phyloP scores from a whole-genome alignment of 2,797 vertebrate species.

The Basileuterus tristriatus region DNA sequence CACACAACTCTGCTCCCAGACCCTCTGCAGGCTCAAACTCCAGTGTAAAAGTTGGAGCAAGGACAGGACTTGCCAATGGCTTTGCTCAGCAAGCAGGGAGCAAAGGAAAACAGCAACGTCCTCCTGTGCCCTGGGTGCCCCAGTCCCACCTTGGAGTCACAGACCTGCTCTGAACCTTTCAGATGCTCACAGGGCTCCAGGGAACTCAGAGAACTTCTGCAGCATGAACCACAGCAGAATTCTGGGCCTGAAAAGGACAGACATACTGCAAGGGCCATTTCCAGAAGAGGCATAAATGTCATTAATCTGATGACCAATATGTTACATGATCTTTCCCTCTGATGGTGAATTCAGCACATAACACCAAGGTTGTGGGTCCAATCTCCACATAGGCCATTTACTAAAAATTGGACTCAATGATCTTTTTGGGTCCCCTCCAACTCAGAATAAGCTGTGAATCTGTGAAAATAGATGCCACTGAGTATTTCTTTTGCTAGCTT shows the following conservation, averaged over 20 bases:
- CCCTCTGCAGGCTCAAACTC: not conserved
- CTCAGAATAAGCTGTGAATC: not conserved
- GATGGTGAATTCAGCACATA: not conserved
- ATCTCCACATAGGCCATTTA: not conserved
- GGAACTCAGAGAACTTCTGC: not conserved
- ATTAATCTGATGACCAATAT: no score
- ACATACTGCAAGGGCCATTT: not conserved
- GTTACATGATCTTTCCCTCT: not conserved
- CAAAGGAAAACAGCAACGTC: fast-evolving
- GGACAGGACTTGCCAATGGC: not conserved
- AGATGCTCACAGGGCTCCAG: not conserved
- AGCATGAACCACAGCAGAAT: not conserved
- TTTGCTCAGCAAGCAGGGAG: not conserved
- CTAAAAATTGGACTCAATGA: not conserved
- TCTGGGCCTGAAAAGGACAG: not conserved
- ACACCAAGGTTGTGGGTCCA: not conserved
- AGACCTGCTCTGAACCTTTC: not conserved
- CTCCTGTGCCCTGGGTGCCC: not conserved
- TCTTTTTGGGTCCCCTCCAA: not conserved
- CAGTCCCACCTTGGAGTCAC: not conserved
- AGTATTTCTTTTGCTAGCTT: not conserved
- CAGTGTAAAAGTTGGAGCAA: not conserved
- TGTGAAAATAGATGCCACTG: not conserved
- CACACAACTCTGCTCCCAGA: not conserved
- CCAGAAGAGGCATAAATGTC: not conserved